These are phyloP conservation scores for Solen grandis DNA, from an alignment of 1,140 invertebrate species.

Conservation along the genomic window DNA sequence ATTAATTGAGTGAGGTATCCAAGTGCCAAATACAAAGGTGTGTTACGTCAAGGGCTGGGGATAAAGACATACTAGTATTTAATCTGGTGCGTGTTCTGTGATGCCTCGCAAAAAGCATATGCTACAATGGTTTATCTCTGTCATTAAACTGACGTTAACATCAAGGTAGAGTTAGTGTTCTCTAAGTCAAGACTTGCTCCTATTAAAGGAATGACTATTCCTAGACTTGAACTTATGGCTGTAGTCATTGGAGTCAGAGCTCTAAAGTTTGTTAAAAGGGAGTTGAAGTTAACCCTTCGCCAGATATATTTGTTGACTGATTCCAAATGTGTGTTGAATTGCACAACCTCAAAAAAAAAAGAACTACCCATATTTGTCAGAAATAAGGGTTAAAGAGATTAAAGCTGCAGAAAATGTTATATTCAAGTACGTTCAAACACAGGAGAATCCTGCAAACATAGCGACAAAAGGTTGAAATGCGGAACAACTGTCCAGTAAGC, in stretches of 20 bases:
- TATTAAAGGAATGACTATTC: conserved; percentile 10
- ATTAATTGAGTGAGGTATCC: background rate
- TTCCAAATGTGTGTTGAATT: conserved; percentile 20
- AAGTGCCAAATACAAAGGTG: conserved; percentile 1
- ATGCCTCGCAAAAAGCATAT: conserved; percentile 11
- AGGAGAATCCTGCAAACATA: conserved; percentile 34
- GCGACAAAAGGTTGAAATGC: background rate
- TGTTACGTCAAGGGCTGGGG: background rate
- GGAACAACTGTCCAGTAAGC: background rate
- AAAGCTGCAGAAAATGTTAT: background rate
- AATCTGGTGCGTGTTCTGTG: conserved; percentile 13
- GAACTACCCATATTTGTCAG: conserved; percentile 1
- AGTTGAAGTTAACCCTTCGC: background rate
- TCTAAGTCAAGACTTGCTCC: conserved; percentile 14
- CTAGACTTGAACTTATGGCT: conserved; percentile 16
- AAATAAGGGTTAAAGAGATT: conserved; percentile 29
- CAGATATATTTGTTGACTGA: background rate
- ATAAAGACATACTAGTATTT: background rate
- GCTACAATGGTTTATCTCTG: background rate
- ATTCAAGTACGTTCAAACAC: background rate
- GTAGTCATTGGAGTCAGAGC: conserved; percentile 2
- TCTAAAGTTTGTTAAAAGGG: background rate
- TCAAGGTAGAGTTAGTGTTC: background rate
- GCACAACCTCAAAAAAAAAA: background rate
- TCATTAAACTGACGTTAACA: background rate